Conservation (phyloP, 2,888 invertebrate genomes). For the Alentia gelatinosa region DNA sequence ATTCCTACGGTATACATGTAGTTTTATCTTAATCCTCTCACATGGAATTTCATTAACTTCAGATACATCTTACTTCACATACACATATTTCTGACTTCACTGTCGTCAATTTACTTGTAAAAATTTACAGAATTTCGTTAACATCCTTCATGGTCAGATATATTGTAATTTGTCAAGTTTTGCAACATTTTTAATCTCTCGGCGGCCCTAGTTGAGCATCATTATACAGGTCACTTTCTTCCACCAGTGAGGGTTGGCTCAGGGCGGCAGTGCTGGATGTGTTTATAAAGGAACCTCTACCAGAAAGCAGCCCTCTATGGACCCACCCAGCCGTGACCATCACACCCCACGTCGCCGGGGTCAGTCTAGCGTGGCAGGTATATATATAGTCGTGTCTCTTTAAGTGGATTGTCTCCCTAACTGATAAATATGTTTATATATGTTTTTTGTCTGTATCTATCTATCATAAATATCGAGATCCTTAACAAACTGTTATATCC, state of each 20-base stretch:
- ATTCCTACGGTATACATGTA: no score
- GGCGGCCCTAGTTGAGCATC: no score
- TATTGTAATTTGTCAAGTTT: no score
- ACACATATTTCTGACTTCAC: no score
- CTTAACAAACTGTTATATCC: not conserved
- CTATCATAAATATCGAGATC: not conserved
- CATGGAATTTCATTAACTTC: no score
- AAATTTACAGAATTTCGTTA: no score
- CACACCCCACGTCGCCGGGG: conserved; percentile 71
- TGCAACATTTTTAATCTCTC: no score
- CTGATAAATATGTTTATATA: not conserved
- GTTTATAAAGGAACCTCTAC: conserved; percentile 83
- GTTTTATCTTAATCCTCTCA: no score
- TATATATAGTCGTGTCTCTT: not conserved
- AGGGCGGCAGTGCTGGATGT: conserved; percentile 84
- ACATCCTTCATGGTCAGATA: no score
- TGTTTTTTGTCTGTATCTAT: not conserved
- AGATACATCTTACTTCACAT: no score
- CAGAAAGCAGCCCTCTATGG: conserved; percentile 82
- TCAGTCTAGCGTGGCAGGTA: conserved; percentile 57
- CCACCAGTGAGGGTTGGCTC: conserved; percentile 82
- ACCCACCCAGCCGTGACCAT: conserved; percentile 81
- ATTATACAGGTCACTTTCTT: no score
- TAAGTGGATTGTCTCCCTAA: not conserved
- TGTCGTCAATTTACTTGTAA: no score